Base-by-base conservation (phyloP, 2,888 invertebrate species). In the Brachyptera putata region DNA sequence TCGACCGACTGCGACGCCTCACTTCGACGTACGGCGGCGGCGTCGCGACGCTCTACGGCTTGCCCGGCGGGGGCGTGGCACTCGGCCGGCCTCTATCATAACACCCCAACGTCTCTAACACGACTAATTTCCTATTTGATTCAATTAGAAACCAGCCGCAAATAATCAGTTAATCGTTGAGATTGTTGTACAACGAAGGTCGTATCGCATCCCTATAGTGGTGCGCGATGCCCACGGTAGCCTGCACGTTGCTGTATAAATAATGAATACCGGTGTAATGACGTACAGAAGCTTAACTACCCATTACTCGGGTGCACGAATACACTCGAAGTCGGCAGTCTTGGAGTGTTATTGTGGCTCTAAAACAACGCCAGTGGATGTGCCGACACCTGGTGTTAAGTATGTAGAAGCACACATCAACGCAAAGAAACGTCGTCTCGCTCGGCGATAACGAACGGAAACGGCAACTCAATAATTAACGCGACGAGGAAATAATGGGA, bases 1-100 rank as follows among this genome's bases (percentile, higher is more conserved):
- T 34, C 63, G 64, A 63, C 63, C 56, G 55, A 56, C 58, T 57
- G 46, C 55, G 49, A 60, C 56, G 34, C 58, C 13, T 14, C 57
- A 43, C 63, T 62, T 59, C 60, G 57, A 56, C 55, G 63, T 14
- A 49, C 60, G 61, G 56, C 58, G 61, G 34, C 48, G 60, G 56
- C 53, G 46, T 22, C 57, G 57, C 37, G 58, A 58, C 63, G 57
- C 60, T 49, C 58, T 56, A 50, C 43, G 55, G 21, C 36, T 75
- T 74, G 76, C 76, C 76, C 77, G 77, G 76, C 76, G 77, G 75
- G 74, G 58, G 48, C 58, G 57, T 58, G 57, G 57, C 57, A 57
- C 41, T 39, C 39, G 24, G 26, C 18, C 39, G 13, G 37, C 56
- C 39, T 13, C 0, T 41, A 41, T 21, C 56, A 41, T 26, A 37